Evolutionary conservation across 2,797 vertebrate species (phyloP), one percentile per base, ranked within the genome.

Genomic region (Aplochiton taeniatus): DNA sequence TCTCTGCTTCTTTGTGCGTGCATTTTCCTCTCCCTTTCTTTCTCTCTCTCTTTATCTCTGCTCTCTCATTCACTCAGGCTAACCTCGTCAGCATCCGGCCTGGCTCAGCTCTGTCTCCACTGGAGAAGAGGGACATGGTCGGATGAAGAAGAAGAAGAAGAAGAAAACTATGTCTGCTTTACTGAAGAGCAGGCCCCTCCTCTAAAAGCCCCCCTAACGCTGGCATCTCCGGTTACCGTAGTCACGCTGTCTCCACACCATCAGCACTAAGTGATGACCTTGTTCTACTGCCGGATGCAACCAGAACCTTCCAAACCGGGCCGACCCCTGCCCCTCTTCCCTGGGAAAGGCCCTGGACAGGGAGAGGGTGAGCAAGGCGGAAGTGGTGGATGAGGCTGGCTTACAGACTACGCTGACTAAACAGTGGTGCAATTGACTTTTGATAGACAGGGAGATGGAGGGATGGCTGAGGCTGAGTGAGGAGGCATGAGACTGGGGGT

Each of bases 261-360:
- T 83, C 73, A 75, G 77, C 63, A 18, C 65, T 72, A 86, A 88
- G 73, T 82, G 87, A 88, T 92, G 88, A 91, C 89, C 81, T 88
- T 85, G 87, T 85, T 77, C 63, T 81, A 31, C 31, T 6, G 31
- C 68, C 70, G 71, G 71, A 74, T 88, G 90, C 79, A 90, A 93
- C 84, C 77, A 73, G 81, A 76, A 90, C 77, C 83, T 73, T 75
- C 77, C n/a, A 20, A 69, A 57, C 58, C 19, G 43, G 11, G 66
- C 75, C 72, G 72, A 58, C 80, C 65, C 7, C 10, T 70, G 68
- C 70, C 72, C 19, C 77, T 74, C 67, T 76, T 58, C 46, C 31
- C 43, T n/a, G 52, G 31, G 31, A 54, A 56, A 57, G 72, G 79
- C 70, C 76, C 75, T 72, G 18, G 56, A 67, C 63, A 57, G 78